phyloP scores from a whole-genome alignment of 92 coral and sea anemone genomes.

The Bergia puertoricense region DNA sequence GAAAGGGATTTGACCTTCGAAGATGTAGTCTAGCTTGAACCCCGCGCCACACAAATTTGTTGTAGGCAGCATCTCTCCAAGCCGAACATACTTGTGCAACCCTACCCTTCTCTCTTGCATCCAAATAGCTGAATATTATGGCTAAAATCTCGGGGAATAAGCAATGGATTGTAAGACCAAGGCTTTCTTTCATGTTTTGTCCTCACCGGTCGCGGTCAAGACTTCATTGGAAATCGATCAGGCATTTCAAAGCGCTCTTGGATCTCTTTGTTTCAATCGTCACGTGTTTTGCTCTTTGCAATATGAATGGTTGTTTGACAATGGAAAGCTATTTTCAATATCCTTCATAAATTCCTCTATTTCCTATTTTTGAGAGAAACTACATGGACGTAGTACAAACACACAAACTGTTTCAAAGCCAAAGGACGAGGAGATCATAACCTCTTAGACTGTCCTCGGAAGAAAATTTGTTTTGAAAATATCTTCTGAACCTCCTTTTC shows the following conservation, averaged over 20 bases:
- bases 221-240: slow-evolving; percentile 49
- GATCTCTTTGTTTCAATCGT: slow-evolving; percentile 53
- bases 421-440: background rate
- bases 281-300: slow-evolving; percentile 28
- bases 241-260: slow-evolving; percentile 79
- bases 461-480: no score
- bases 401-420: background rate
- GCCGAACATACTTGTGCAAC: slow-evolving; percentile 94
- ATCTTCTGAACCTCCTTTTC: no score
- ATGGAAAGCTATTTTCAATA: slow-evolving; percentile 33
- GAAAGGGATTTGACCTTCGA: slow-evolving; percentile 94
- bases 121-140: slow-evolving; percentile 94
- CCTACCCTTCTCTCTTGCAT: slow-evolving; percentile 95
- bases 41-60: slow-evolving; percentile 95
- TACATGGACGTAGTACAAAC: no score
- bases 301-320: slow-evolving; percentile 33
- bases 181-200: slow-evolving; percentile 71
- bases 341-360: slow-evolving; percentile 40
- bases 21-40: slow-evolving; percentile 98
- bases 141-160: slow-evolving; percentile 99
- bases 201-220: slow-evolving; percentile 47
- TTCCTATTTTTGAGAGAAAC: slow-evolving; percentile 19
- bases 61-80: slow-evolving; percentile 98
- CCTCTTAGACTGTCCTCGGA: background rate
- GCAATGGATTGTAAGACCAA: slow-evolving; percentile 80